A percentile compares a stretch with the other conserved stretches of the same genome.
These are phyloP conservation scores for Cheilosia urbana DNA, from an alignment of 2,888 invertebrate genomes.

Conservation along the genomic window DNA sequence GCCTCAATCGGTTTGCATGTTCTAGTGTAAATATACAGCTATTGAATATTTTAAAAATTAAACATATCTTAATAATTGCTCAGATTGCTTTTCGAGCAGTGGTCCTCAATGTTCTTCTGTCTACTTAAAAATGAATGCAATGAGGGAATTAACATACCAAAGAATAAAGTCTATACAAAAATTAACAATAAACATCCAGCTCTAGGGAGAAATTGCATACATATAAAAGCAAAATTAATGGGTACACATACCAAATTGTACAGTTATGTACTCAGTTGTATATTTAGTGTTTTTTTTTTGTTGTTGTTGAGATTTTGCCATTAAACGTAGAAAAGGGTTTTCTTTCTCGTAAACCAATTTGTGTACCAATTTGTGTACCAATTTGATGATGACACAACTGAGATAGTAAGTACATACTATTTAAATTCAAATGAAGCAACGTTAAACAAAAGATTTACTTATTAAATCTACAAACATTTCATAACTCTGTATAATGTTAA, in stretches of 20 bases:
- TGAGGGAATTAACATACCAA: slow-evolving; percentile 6
- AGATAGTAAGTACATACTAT: slow-evolving; percentile 6
- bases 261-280: slow-evolving; percentile 1
- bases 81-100: too few species aligned
- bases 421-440: slow-evolving; percentile 15
- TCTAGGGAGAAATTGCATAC: slow-evolving; percentile 2
- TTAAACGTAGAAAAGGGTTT: too few species aligned
- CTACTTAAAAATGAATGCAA: neutral
- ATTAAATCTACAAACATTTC: neutral
- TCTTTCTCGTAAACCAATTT: neutral
- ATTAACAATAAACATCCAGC: slow-evolving; percentile 17
- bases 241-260: neutral
- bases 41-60: too few species aligned
- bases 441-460: slow-evolving; percentile 8
- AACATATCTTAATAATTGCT: too few species aligned
- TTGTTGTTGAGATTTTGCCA: neutral
- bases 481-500: neutral
- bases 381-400: slow-evolving; percentile 1
- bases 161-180: neutral
- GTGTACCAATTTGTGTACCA: neutral
- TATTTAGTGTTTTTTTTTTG: neutral
- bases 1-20: too few species aligned
- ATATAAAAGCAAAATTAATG: slow-evolving; percentile 13
- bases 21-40: too few species aligned
- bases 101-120: neutral